These are phyloP conservation scores for Heterodera schachtii DNA, from an alignment of 1,140 invertebrate genomes.

Conservation along the genomic window DNA sequence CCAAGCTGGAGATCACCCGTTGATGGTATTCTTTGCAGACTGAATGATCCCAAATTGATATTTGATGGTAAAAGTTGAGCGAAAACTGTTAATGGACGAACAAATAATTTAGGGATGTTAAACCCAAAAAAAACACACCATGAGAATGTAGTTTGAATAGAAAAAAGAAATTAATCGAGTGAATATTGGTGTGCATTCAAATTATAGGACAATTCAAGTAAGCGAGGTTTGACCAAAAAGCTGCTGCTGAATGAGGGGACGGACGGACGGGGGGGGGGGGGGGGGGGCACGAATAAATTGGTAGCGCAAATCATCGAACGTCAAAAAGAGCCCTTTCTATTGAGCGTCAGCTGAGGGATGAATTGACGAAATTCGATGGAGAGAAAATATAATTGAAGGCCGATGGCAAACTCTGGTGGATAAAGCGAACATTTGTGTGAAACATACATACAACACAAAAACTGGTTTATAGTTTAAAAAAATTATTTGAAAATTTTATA, in stretches of 20 bases:
- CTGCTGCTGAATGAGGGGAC: too few species aligned
- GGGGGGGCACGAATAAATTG: background rate
- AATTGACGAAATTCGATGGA: background rate
- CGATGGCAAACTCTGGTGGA: background rate
- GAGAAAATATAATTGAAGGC: background rate
- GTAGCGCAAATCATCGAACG: background rate
- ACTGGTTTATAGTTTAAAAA: too few species aligned
- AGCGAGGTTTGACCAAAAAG: background rate
- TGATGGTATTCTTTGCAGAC: conserved; percentile 27
- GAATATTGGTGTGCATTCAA: background rate
- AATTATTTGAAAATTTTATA: too few species aligned
- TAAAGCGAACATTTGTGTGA: background rate
- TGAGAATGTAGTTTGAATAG: background rate
- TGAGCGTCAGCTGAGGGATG: background rate
- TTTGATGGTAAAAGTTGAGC: background rate
- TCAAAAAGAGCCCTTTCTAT: background rate
- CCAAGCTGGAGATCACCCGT: conserved; percentile 43
- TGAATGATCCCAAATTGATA: conserved; percentile 40
- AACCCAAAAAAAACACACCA: background rate
- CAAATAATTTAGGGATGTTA: background rate
- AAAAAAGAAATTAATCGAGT: background rate
- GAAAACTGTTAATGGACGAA: background rate
- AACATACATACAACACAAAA: too few species aligned
- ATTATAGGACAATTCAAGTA: background rate
- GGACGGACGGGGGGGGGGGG: too few species aligned